phyloP scores from a whole-genome alignment of 2,113 vertebrate genomes.

The Chamaea fasciata region DNA sequence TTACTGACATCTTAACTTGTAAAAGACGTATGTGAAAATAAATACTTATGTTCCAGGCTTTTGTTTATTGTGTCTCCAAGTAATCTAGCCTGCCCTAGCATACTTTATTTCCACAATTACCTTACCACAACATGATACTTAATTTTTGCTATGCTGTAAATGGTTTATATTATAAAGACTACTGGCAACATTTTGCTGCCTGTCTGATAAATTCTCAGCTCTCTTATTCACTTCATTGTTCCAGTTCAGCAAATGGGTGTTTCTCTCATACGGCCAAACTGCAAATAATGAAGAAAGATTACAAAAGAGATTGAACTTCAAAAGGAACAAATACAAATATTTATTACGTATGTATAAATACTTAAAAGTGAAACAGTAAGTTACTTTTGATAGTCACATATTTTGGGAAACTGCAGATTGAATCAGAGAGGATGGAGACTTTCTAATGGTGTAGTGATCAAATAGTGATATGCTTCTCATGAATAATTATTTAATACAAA shows the following conservation, averaged over 20 bases:
- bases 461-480: neutral
- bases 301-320: neutral
- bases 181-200: neutral
- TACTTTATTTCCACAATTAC: neutral
- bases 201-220: neutral
- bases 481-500: neutral
- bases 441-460: neutral
- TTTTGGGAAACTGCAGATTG: neutral
- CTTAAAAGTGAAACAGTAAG: neutral
- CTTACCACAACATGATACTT: neutral
- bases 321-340: neutral
- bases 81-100: neutral
- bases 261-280: neutral
- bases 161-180: neutral
- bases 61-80: neutral
- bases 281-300: slow-evolving; percentile 22
- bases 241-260: neutral
- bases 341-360: neutral
- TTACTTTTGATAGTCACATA: neutral
- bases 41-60: neutral
- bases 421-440: neutral
- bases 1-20: neutral
- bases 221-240: neutral
- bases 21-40: neutral
- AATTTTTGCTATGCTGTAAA: neutral